Conservation (phyloP, 2,888 invertebrate genomes). For the Amblyjoppa proteus region DNA sequence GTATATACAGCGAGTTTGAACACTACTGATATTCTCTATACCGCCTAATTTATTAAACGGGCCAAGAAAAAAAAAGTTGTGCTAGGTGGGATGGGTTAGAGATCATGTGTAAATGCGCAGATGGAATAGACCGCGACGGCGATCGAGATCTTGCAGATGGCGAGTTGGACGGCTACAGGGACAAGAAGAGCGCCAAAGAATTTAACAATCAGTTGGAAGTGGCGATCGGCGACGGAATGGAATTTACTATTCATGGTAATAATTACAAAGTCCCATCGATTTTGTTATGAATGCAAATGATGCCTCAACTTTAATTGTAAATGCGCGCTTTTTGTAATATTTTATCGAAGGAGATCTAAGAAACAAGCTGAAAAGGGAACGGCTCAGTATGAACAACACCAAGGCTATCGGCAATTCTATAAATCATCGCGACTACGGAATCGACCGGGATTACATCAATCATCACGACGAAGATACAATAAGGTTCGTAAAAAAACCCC, state of each 20-base stretch:
- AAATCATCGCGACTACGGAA: conserved; percentile 91
- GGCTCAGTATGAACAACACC: conserved; percentile 92
- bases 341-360: conserved; percentile 89
- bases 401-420: conserved; percentile 92
- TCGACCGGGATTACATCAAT: conserved; percentile 91
- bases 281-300: not conserved
- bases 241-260: conserved; percentile 95
- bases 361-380: conserved; percentile 93
- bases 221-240: conserved; percentile 96
- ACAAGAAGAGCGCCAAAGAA: conserved; percentile 94
- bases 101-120: conserved; percentile 85
- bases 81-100: conserved; percentile 76
- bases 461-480: conserved; percentile 88
- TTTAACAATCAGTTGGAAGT: conserved; percentile 91
- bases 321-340: conserved; percentile 53
- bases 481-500: conserved; percentile 79
- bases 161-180: conserved; percentile 90
- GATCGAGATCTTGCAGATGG: conserved; percentile 93
- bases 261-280: conserved; percentile 10
- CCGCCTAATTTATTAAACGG: conserved; percentile 23
- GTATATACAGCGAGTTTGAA: conserved; percentile 33
- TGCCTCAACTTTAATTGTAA: conserved; percentile 50
- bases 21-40: conserved; percentile 26
- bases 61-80: conserved; percentile 15
- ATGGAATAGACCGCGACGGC: conserved; percentile 87